Evolutionary conservation across 2,113 vertebrate species (phyloP).

Genomic region (Triplophysa siluroides): DNA sequence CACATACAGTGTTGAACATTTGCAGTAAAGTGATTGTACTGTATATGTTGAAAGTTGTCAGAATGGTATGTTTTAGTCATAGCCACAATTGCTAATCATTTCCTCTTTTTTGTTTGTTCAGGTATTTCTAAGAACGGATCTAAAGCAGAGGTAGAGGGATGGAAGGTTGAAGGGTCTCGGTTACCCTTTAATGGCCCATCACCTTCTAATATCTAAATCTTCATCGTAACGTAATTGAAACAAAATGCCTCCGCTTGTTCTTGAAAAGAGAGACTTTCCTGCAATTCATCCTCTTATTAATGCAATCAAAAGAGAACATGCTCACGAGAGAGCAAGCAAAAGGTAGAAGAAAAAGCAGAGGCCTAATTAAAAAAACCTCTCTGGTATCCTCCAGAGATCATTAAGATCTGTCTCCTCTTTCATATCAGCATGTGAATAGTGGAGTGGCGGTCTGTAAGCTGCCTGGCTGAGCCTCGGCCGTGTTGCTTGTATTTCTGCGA

Average conservation of each 20-base stretch:
- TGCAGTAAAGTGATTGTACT: too few relatives aligned
- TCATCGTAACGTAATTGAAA: slow-evolving; percentile 68
- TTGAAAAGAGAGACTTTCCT: slow-evolving; percentile 61
- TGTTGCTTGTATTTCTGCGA: slow-evolving; percentile 69
- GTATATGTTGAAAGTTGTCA: too few relatives aligned
- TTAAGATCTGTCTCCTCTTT: slow-evolving; percentile 66
- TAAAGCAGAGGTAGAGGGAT: neutral
- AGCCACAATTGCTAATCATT: slow-evolving; percentile 18
- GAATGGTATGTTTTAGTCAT: neutral
- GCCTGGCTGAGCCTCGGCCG: slow-evolving; percentile 56
- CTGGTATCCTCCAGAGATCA: slow-evolving; percentile 70
- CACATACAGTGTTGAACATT: too few relatives aligned
- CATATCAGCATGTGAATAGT: slow-evolving; percentile 59
- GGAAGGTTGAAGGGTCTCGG: slow-evolving; percentile 49
- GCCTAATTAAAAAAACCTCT: slow-evolving; percentile 60
- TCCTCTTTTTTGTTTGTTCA: neutral
- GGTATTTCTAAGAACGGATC: neutral
- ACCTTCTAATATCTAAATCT: slow-evolving; percentile 76
- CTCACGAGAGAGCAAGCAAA: slow-evolving; percentile 20
- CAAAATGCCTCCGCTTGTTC: slow-evolving; percentile 58
- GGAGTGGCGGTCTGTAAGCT: slow-evolving; percentile 71
- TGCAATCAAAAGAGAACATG: slow-evolving; percentile 61
- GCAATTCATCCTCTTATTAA: slow-evolving; percentile 63
- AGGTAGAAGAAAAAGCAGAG: slow-evolving; percentile 20
- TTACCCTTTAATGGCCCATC: slow-evolving; percentile 75